phyloP scores from a whole-genome alignment of 2,888 invertebrate species.

The Griposia aprilina region DNA sequence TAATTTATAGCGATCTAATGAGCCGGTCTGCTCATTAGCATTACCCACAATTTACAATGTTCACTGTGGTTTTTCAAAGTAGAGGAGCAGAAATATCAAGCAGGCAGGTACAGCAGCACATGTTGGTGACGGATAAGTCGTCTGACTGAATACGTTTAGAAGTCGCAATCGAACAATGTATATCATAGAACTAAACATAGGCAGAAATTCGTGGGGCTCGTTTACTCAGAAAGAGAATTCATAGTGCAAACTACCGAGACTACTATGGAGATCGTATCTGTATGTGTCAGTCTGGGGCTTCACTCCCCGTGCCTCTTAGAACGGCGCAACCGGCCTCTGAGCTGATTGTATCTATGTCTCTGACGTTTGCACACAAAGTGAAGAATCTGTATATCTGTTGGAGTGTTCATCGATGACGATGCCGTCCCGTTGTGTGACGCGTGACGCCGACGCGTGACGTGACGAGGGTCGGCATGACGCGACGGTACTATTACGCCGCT shows the following conservation, averaged over 20 bases:
- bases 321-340: not conserved
- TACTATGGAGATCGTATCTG: not conserved
- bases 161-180: not conserved
- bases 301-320: not conserved
- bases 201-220: not conserved
- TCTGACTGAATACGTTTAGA: not conserved
- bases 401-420: slow-evolving; percentile 1
- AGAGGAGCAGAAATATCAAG: not conserved
- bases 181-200: not conserved
- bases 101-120: not conserved
- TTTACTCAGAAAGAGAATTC: not conserved
- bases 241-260: not conserved
- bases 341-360: not conserved
- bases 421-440: slow-evolving; percentile 29
- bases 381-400: not conserved
- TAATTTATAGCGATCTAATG: slow-evolving; percentile 28
- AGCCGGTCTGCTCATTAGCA: slow-evolving; percentile 28
- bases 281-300: not conserved
- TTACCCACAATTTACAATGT: slow-evolving; percentile 1
- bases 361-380: not conserved
- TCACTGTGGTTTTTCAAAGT: not conserved
- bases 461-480: slow-evolving; percentile 24
- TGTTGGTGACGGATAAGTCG: not conserved
- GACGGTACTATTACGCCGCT: slow-evolving; percentile 38
- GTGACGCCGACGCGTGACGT: slow-evolving; percentile 47